These are phyloP conservation scores for Anas bernieri DNA, from an alignment of 2,797 vertebrate genomes.

Conservation along the genomic window DNA sequence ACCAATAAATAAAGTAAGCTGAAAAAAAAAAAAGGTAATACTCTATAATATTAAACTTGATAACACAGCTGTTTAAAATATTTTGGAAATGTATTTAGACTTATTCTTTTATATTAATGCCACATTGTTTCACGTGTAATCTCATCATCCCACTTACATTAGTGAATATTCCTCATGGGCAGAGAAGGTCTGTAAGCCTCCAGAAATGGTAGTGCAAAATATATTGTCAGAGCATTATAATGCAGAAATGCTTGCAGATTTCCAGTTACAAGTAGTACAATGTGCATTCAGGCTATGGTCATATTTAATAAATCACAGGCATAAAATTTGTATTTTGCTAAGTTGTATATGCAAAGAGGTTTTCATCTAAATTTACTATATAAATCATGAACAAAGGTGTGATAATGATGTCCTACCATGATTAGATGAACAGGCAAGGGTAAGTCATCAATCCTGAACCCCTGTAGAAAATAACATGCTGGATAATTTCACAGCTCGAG, in stretches of 20 bases:
- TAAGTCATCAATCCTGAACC: conserved; percentile 24
- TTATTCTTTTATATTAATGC: not conserved
- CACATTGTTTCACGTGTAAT: not conserved
- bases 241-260: not conserved
- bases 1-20: not conserved
- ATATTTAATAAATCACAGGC: conserved; percentile 38
- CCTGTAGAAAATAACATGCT: not conserved
- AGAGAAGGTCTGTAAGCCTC: not conserved
- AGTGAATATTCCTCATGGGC: not conserved
- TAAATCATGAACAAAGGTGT: conserved; percentile 28
- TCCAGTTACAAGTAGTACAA: not conserved
- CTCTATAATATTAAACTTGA: not conserved
- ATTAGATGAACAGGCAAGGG: conserved; percentile 18
- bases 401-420: conserved; percentile 20
- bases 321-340: conserved; percentile 16
- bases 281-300: not conserved
- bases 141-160: not conserved
- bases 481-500: conserved; percentile 59
- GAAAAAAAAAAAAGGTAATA: not conserved
- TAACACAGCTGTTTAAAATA: not conserved
- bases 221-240: conserved; percentile 1
- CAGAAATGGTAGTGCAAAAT: not conserved
- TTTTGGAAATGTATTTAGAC: not conserved
- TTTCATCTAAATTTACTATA: conserved; percentile 22
- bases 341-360: not conserved